Evolutionary conservation across 2,113 vertebrate genomes (phyloP).

Genomic region (Rhegmatorhina hoffmannsi): DNA sequence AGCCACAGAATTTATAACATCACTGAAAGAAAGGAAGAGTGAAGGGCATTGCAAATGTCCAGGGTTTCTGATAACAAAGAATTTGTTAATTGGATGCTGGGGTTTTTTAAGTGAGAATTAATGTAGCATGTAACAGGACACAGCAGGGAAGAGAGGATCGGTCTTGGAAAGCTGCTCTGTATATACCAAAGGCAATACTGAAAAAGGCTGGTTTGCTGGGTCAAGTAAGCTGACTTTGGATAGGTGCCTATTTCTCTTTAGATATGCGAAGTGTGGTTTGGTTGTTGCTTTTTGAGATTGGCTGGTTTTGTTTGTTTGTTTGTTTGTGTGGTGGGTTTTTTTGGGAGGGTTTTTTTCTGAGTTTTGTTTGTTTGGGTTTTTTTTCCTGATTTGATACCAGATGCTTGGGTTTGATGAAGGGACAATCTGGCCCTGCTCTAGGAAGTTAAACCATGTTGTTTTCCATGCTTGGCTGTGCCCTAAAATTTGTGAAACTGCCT

Average conservation of each 20-base stretch:
- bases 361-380: not conserved
- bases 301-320: not conserved
- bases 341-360: not conserved
- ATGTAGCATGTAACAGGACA: not conserved
- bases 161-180: not conserved
- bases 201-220: not conserved
- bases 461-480: not conserved
- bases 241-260: not conserved
- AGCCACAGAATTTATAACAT: not conserved
- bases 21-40: not conserved
- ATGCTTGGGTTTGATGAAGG: not conserved
- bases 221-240: not conserved
- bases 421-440: not conserved
- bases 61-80: not conserved
- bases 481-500: not conserved
- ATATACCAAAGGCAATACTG: not conserved
- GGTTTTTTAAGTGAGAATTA: slow-evolving; percentile 7
- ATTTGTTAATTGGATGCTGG: not conserved
- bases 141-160: not conserved
- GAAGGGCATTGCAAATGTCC: not conserved
- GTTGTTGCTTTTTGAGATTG: not conserved
- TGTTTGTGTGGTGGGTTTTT: not conserved
- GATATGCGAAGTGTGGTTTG: not conserved
- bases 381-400: not conserved
- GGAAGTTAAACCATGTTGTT: not conserved